Evolutionary conservation across 2,888 invertebrate species (phyloP).

Genomic region (Erebia epiphron): DNA sequence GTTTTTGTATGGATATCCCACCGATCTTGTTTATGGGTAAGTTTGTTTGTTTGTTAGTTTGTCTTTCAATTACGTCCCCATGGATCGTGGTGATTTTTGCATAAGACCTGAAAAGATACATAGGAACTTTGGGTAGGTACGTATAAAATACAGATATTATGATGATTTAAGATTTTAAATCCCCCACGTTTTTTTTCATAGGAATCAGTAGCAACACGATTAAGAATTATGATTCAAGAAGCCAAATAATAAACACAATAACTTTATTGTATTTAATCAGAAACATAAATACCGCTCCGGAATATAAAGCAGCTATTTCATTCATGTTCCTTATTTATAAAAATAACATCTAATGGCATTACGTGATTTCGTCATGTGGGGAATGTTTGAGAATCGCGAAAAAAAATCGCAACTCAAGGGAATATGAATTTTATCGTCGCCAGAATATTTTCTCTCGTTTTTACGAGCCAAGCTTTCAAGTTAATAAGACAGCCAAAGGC

Average conservation of each 20-base stretch:
- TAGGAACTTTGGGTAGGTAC: no score
- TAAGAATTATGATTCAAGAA: background rate
- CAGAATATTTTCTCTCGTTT: conserved; percentile 44
- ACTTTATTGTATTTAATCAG: conserved; percentile 13
- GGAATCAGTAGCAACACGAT: no score
- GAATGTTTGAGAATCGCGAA: conserved; percentile 29
- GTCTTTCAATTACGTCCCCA: no score
- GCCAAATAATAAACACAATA: background rate
- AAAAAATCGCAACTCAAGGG: conserved; percentile 38
- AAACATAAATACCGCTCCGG: conserved; percentile 5
- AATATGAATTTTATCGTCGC: conserved; percentile 43
- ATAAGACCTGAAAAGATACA: no score
- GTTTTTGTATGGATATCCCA: no score
- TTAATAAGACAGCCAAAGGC: conserved; percentile 54
- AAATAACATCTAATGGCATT: conserved; percentile 23
- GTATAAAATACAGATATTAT: no score
- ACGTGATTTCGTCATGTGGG: conserved; percentile 18
- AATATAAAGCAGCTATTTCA: conserved; percentile 20
- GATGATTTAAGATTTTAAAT: no score
- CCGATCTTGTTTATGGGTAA: no score
- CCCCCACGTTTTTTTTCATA: no score
- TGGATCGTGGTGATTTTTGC: no score
- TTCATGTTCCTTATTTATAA: conserved; percentile 23
- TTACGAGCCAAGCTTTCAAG: conserved; percentile 55
- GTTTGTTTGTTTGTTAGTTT: no score